Evolutionary conservation across 2,113 vertebrate species (phyloP), one percentile per base, ranked within the genome.

Genomic region (Gnathonemus echidnorhynchus): DNA sequence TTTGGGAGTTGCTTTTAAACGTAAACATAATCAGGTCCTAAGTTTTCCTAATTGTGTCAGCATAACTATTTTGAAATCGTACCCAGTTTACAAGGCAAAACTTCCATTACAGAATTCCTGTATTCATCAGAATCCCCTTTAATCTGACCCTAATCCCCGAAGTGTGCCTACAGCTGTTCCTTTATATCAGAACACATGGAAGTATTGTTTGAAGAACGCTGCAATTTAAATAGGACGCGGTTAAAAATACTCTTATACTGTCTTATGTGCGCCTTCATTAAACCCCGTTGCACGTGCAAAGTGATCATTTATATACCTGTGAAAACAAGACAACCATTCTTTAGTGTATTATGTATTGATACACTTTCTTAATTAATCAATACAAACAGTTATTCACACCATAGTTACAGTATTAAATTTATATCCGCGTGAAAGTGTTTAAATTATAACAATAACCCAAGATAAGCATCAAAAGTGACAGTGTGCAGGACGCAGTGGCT

Each of bases 71-170:
- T 80, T 80, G 15, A 42, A 42, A 80, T 35, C 35, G 74, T 39
- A 42, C 74, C 35, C 35, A 19, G 11, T 7, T 80, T 80, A 80
- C 35, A 42, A 50, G 45, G 21, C 84, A 48, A 86, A 86, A 8
- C 46, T 27, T 46, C 84, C 9, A 48, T 21, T 49, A 49, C 84
- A 15, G 48, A 48, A 48, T 21, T 48, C 45, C 45, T 50, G 84
- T 48, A 86, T 86, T 86, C 13, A 27, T 45, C 46, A 50, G 10
- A 86, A 56, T 87, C 86, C 86, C 13, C 49, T 24, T 56, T 87
- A 87, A 87, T 35, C 17, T 87, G 86, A 21, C 31, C 86, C n/a
- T n/a, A 87, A 87, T 87, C 86, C 86, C 27, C 27, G 15, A 27
- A 35, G 50, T n/a, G 49, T n/a, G 86, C 27, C 45, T 86, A 53